Conservation (phyloP, 2,797 vertebrate genomes). For the Acipenser oxyrinchus region DNA sequence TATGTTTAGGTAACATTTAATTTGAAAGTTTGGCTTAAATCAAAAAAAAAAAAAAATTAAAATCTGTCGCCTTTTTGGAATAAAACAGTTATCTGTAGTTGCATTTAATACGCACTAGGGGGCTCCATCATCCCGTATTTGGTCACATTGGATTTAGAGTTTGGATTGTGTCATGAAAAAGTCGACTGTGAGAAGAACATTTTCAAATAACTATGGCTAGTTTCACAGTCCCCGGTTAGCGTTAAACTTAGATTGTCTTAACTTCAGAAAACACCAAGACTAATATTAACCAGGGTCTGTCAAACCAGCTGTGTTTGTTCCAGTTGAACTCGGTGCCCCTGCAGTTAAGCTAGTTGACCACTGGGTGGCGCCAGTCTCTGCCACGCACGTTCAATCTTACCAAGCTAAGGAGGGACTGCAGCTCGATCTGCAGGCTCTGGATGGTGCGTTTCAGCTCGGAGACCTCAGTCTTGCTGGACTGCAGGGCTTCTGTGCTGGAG, state of each 20-base stretch:
- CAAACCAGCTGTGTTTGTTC: background rate
- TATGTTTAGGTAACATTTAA: too few species aligned
- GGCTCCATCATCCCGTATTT: too few species aligned
- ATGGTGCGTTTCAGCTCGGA: constrained; percentile 54
- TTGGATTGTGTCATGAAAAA: too few species aligned
- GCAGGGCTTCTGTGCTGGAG: constrained; percentile 28
- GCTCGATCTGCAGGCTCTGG: constrained; percentile 76
- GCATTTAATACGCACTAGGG: too few species aligned
- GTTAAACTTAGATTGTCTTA: background rate
- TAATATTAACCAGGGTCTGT: background rate
- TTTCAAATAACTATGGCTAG: too few species aligned
- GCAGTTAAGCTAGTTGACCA: background rate
- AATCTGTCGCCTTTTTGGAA: too few species aligned
- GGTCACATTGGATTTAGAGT: too few species aligned
- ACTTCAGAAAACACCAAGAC: background rate
- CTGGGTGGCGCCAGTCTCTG: constrained; percentile 17
- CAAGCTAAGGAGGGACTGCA: constrained; percentile 62
- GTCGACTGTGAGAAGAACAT: too few species aligned
- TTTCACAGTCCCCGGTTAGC: background rate
- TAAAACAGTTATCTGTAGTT: too few species aligned
- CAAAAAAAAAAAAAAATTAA: too few species aligned
- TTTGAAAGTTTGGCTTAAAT: too few species aligned
- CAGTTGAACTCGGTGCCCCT: background rate
- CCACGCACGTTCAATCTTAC: constrained; percentile 40
- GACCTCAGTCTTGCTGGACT: constrained; percentile 42